Conservation (phyloP, 2,888 invertebrate species). For the Ferdinandea cuprea region DNA sequence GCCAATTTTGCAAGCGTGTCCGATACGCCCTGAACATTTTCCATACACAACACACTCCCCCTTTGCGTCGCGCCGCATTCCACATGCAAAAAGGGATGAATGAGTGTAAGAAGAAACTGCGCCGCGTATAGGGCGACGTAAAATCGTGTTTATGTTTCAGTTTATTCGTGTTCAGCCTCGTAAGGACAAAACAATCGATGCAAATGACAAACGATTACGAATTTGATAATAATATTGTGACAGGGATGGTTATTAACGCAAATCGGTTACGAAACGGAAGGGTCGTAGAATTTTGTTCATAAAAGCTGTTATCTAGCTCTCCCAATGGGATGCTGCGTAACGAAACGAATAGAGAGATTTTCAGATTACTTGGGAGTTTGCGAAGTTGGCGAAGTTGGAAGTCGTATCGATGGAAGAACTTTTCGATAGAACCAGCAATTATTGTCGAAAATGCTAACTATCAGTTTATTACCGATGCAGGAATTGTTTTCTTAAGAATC, state of each 20-base stretch:
- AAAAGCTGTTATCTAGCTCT: slow-evolving; percentile 44
- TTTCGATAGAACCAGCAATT: slow-evolving; percentile 20
- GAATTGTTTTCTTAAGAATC: slow-evolving; percentile 29
- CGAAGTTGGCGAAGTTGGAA: too few species aligned
- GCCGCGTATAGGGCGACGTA: slow-evolving; percentile 49
- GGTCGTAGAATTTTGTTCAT: slow-evolving; percentile 32
- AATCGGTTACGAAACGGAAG: slow-evolving; percentile 52
- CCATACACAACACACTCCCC: slow-evolving; percentile 4
- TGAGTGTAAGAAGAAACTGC: slow-evolving; percentile 46
- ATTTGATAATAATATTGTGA: slow-evolving; percentile 75
- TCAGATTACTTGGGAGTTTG: slow-evolving; percentile 32
- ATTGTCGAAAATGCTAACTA: slow-evolving; percentile 42
- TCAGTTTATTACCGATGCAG: slow-evolving; percentile 44
- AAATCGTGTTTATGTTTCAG: slow-evolving; percentile 66
- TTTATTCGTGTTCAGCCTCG: slow-evolving; percentile 58
- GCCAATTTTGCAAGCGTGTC: slow-evolving; percentile 67
- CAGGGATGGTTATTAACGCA: slow-evolving; percentile 74
- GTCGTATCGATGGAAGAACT: not conserved
- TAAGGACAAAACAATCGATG: slow-evolving; percentile 73
- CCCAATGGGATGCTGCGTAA: slow-evolving; percentile 50
- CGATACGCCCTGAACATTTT: slow-evolving; percentile 66
- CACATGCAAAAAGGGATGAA: slow-evolving; percentile 27
- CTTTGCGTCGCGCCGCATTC: too few species aligned
- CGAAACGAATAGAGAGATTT: slow-evolving; percentile 51
- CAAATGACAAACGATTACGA: slow-evolving; percentile 74